Conservation (phyloP, 2,888 invertebrate species). For the Lasioglossum figueresi region DNA sequence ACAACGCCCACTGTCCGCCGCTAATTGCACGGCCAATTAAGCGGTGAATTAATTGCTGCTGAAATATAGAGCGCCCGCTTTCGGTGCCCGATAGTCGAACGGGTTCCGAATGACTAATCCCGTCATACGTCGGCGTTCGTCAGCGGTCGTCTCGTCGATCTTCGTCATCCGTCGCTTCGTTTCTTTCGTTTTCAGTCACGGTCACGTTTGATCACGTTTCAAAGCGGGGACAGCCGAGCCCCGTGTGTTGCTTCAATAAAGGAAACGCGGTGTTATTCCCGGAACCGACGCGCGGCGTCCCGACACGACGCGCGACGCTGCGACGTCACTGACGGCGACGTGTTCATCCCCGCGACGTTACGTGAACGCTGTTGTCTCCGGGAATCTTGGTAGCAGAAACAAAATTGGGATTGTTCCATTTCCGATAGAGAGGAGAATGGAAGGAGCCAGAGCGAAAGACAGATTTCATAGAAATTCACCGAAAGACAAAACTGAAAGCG, state of each 20-base stretch:
- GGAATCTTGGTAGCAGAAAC: neutral
- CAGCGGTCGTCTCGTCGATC: conserved; percentile 63
- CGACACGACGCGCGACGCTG: neutral
- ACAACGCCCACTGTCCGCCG: neutral
- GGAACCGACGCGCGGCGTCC: conserved; percentile 7
- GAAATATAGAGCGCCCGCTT: neutral
- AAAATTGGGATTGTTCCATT: neutral
- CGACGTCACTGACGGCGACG: conserved; percentile 23
- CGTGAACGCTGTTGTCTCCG: neutral
- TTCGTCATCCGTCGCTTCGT: conserved; percentile 68
- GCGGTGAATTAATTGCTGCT: neutral
- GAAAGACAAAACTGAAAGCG: neutral
- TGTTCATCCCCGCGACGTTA: conserved; percentile 39
- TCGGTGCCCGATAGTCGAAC: neutral
- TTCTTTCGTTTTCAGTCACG: conserved; percentile 53
- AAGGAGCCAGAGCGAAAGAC: neutral
- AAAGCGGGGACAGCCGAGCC: conserved; percentile 48
- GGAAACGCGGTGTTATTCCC: conserved; percentile 60
- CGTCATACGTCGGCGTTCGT: conserved; percentile 4
- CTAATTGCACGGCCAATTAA: neutral
- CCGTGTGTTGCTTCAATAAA: conserved; percentile 66
- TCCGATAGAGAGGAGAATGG: neutral
- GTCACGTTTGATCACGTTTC: conserved; percentile 75
- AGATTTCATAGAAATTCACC: neutral
- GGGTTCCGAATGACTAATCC: neutral